Percentiles rank a stretch among this genome's conserved stretches.
Evolutionary conservation across 2,113 vertebrate genomes (phyloP).

Genomic region (Poeciliopsis prolifica): DNA sequence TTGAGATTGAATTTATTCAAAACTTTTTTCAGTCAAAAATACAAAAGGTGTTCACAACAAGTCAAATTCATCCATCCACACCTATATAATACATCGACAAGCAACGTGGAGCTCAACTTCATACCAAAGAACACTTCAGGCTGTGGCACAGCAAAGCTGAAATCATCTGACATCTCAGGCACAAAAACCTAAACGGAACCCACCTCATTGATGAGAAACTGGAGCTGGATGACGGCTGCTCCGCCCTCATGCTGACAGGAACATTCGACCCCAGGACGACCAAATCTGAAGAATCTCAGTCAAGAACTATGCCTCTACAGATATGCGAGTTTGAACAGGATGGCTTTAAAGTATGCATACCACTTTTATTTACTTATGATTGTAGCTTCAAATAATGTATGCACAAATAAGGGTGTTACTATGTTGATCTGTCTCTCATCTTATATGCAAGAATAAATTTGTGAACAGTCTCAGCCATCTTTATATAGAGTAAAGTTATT

Average conservation of each 20-base stretch:
- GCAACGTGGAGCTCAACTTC: no score
- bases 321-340: not conserved
- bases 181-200: slow-evolving; percentile 2
- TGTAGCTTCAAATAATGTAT: no score
- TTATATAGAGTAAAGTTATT: not conserved
- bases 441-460: no score
- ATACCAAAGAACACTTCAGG: no score
- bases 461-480: no score
- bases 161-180: not conserved
- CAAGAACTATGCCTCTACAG: slow-evolving; percentile 76
- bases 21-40: not conserved
- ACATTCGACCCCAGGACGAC: slow-evolving; percentile 96
- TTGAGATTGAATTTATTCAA: not conserved
- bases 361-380: not conserved
- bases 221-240: slow-evolving; percentile 95
- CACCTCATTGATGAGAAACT: slow-evolving; percentile 87
- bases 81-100: not conserved
- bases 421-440: no score
- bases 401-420: no score
- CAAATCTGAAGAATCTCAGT: slow-evolving; percentile 87
- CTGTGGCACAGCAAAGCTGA: no score
- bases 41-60: not conserved
- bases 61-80: not conserved
- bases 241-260: slow-evolving; percentile 97
- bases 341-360: not conserved